phyloP scores from a whole-genome alignment of 1,140 invertebrate species.

The Dendrolimus punctatus region DNA sequence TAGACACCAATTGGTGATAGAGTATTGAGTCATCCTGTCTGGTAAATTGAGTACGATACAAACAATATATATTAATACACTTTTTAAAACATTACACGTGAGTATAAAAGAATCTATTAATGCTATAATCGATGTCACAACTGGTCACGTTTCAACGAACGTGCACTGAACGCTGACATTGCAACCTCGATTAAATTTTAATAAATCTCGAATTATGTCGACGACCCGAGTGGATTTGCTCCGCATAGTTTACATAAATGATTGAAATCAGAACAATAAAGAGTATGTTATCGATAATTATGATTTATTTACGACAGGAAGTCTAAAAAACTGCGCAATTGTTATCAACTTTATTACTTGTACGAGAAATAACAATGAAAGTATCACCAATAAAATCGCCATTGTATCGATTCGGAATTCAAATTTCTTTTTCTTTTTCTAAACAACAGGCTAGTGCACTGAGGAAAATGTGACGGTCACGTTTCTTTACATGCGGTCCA shows the following conservation, averaged over 20 bases:
- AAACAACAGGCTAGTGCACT: slow-evolving; percentile 23
- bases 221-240: background rate
- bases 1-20: background rate
- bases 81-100: too few relatives aligned
- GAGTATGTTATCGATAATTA: background rate
- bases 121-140: too few relatives aligned
- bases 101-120: too few relatives aligned
- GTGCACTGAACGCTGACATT: too few relatives aligned
- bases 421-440: slow-evolving; percentile 23
- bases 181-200: too few relatives aligned
- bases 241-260: background rate
- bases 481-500: slow-evolving; percentile 40
- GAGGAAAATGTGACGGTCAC: slow-evolving; percentile 41
- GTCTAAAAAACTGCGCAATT: slow-evolving; percentile 34
- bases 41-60: too few relatives aligned
- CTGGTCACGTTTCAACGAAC: too few relatives aligned
- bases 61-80: too few relatives aligned
- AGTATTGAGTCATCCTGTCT: background rate
- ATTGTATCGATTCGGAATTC: slow-evolving; percentile 31
- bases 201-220: slow-evolving; percentile 2
- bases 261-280: background rate
- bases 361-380: slow-evolving; percentile 51
- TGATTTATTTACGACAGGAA: slow-evolving; percentile 35
- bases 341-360: slow-evolving; percentile 29
- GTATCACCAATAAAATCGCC: slow-evolving; percentile 42